Conservation (phyloP, 2,113 vertebrate species). For the Ptilorrhoa leucosticta region DNA sequence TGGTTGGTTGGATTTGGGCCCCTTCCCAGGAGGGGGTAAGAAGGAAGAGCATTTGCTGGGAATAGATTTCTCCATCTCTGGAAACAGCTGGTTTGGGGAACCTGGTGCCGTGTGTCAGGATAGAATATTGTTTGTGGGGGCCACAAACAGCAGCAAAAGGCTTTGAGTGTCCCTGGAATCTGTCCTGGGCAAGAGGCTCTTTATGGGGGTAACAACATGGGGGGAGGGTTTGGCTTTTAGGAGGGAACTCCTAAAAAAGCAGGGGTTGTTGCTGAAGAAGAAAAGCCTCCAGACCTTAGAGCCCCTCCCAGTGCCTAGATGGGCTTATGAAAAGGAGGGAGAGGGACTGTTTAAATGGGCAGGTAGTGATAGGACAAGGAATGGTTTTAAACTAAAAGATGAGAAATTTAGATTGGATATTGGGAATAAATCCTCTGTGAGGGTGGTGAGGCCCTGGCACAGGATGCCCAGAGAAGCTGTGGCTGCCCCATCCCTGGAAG, state of each 20-base stretch:
- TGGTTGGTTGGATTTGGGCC: not conserved
- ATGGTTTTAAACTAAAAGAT: not conserved
- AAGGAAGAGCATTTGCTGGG: not conserved
- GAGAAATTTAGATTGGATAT: not conserved
- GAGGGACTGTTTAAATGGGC: not conserved
- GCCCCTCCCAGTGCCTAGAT: not conserved
- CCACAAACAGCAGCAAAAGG: not conserved
- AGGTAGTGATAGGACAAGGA: not conserved
- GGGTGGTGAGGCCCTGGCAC: not conserved
- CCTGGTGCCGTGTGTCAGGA: not conserved
- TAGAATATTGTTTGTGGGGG: not conserved
- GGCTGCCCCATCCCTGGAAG: not conserved
- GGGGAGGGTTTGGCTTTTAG: not conserved
- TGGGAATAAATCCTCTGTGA: not conserved
- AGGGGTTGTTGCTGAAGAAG: not conserved
- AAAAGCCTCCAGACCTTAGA: not conserved
- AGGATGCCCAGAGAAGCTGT: not conserved
- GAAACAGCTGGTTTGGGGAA: not conserved
- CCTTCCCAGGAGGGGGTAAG: not conserved
- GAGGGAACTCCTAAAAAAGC: not conserved
- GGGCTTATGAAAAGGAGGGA: not conserved
- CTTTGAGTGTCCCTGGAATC: not conserved
- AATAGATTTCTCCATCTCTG: not conserved
- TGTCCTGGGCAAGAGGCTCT: not conserved
- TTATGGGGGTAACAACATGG: not conserved